These are phyloP conservation scores for Brachionus paranguensis DNA, from an alignment of 1,140 invertebrate species.

Conservation along the genomic window DNA sequence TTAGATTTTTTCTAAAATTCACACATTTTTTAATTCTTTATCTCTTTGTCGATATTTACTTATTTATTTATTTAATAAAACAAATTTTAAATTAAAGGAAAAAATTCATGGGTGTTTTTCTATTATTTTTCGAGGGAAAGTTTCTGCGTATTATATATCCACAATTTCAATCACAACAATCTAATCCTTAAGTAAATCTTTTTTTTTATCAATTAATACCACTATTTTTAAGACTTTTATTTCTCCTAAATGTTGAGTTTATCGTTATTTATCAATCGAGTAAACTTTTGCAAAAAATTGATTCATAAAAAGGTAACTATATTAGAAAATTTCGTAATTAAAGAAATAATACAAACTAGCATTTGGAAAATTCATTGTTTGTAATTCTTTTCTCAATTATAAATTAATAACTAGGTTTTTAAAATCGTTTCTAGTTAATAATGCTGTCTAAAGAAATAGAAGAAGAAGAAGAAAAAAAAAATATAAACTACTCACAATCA, in stretches of 20 bases:
- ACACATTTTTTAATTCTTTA: slow-evolving; percentile 4
- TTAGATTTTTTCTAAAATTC: background rate
- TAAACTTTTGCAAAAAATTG: slow-evolving; percentile 11
- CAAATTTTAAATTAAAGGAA: slow-evolving; percentile 4
- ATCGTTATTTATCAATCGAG: slow-evolving; percentile 13
- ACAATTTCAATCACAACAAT: slow-evolving; percentile 21
- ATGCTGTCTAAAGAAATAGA: background rate
- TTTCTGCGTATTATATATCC: slow-evolving; percentile 21
- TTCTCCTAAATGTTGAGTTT: slow-evolving; percentile 20
- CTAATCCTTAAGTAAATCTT: slow-evolving; percentile 18
- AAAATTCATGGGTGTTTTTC: slow-evolving; percentile 21
- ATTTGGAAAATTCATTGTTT: background rate
- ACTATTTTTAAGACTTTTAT: slow-evolving; percentile 5
- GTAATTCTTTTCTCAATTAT: slow-evolving; percentile 1
- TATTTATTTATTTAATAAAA: slow-evolving; percentile 17
- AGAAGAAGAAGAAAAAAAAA: background rate
- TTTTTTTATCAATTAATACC: slow-evolving; percentile 17
- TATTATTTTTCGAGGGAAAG: slow-evolving; percentile 7
- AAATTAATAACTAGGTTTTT: slow-evolving; percentile 2
- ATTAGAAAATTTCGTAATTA: background rate
- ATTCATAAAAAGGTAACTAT: background rate
- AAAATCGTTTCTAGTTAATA: background rate
- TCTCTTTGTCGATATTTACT: background rate
- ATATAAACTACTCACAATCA: background rate
- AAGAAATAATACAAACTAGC: background rate